Evolutionary conservation across 2,888 invertebrate genomes (phyloP).

Genomic region (Euzetes globulus): DNA sequence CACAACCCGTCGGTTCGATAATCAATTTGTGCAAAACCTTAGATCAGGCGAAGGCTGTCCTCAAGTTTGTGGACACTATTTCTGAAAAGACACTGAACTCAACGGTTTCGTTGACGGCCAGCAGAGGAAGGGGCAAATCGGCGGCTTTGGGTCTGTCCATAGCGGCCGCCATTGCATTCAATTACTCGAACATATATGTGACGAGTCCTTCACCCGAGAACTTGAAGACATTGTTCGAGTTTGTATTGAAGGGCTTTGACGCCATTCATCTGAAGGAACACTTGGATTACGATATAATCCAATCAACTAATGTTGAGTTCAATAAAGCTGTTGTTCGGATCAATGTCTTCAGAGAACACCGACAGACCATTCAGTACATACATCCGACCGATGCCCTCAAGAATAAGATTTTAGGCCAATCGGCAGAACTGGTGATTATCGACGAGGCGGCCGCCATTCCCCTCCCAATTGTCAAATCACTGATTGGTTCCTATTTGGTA

Average conservation of each 20-base stretch:
- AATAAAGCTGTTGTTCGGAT: constrained; percentile 86
- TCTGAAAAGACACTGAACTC: constrained; percentile 81
- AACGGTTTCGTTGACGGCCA: constrained; percentile 90
- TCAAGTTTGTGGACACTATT: constrained; percentile 87
- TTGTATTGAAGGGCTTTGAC: constrained; percentile 90
- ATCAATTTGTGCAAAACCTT: constrained; percentile 82
- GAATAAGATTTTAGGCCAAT: constrained; percentile 48
- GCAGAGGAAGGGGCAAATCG: constrained; percentile 95
- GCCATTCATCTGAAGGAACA: constrained; percentile 80
- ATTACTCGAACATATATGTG: constrained; percentile 89
- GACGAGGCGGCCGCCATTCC: constrained; percentile 99
- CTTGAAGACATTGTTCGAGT: constrained; percentile 92
- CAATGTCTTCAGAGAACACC: constrained; percentile 77
- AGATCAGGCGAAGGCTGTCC: constrained; percentile 81
- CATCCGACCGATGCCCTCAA: constrained; percentile 82
- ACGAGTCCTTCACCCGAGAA: constrained; percentile 98
- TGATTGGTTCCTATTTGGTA: constrained; percentile 82
- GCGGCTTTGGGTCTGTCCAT: constrained; percentile 91
- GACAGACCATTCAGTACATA: constrained; percentile 96
- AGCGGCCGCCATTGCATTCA: constrained; percentile 57
- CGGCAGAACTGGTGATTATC: constrained; percentile 84
- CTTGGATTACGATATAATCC: constrained; percentile 84
- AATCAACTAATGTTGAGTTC: constrained; percentile 90
- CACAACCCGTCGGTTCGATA: constrained; percentile 82
- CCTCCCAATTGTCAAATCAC: constrained; percentile 76